Evolutionary conservation across 2,113 vertebrate species (phyloP).

Genomic region (Bos taurus): DNA sequence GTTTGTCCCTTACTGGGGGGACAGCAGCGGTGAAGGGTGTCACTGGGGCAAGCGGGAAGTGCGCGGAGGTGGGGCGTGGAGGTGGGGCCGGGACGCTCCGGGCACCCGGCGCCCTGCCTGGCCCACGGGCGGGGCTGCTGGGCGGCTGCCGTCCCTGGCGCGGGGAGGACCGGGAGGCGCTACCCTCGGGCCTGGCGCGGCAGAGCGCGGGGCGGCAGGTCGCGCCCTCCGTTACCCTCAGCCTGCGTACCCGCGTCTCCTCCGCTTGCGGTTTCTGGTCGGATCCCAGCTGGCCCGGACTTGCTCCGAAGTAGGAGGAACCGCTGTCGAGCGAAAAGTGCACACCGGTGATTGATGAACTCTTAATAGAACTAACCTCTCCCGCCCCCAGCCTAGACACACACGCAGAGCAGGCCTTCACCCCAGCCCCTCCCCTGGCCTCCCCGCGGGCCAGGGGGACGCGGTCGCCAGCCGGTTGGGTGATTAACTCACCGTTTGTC

Average conservation of each 20-base stretch:
- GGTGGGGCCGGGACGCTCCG: neutral
- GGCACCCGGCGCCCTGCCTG: neutral
- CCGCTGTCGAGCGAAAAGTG: constrained; percentile 77
- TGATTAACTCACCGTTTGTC: constrained; percentile 55
- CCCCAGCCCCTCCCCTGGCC: constrained; percentile 1
- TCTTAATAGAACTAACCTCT: constrained; percentile 71
- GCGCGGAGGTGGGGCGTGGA: neutral
- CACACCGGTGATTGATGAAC: constrained; percentile 84
- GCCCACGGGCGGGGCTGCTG: neutral
- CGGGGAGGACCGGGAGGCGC: neutral
- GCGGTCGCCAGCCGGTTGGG: neutral
- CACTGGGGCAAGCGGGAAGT: neutral
- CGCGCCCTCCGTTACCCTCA: neutral
- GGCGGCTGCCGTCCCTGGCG: neutral
- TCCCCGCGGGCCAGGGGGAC: neutral
- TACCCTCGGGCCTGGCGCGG: neutral
- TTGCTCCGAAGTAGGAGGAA: constrained; percentile 79
- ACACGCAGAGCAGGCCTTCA: constrained; percentile 41
- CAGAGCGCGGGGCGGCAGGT: neutral
- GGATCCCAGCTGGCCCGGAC: constrained; percentile 79
- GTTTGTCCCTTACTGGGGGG: neutral
- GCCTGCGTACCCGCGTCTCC: neutral
- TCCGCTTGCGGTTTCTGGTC: constrained; percentile 69
- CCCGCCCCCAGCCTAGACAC: neutral
- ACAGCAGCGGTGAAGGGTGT: neutral